Percentiles rank a stretch among this genome's conserved stretches.
Evolutionary conservation across 2,113 vertebrate genomes (phyloP).

Genomic region (Arothron firmamentum): DNA sequence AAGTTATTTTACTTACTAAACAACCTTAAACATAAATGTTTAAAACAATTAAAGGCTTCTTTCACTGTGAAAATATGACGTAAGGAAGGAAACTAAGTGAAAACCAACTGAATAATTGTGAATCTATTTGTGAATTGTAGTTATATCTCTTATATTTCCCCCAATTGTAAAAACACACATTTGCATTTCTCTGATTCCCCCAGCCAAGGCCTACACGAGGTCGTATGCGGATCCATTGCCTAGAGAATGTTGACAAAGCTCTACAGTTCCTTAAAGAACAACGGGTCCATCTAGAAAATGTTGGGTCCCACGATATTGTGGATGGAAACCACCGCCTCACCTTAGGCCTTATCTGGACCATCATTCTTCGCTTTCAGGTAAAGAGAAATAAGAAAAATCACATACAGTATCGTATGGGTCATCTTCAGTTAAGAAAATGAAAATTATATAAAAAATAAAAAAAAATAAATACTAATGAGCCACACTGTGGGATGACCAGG

Average conservation of each 20-base stretch:
- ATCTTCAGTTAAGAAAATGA: too few species aligned
- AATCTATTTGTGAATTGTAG: too few species aligned
- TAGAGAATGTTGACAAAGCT: conserved; percentile 95
- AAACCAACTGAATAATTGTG: too few species aligned
- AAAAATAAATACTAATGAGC: too few species aligned
- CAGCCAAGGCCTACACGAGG: conserved; percentile 89
- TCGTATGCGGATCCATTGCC: conserved; percentile 93
- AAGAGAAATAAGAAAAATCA: neutral
- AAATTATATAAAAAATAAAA: too few species aligned
- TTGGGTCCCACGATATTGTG: conserved; percentile 94
- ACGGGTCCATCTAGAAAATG: conserved; percentile 92
- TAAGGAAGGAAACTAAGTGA: too few species aligned
- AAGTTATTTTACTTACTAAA: too few species aligned
- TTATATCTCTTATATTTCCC: too few species aligned
- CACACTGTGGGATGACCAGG: neutral
- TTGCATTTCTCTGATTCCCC: neutral
- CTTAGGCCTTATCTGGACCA: conserved; percentile 92
- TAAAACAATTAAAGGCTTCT: too few species aligned
- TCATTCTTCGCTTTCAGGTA: conserved; percentile 96
- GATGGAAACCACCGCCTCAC: conserved; percentile 93
- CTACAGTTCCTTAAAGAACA: conserved; percentile 97
- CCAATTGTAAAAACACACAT: too few species aligned
- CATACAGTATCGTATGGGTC: neutral
- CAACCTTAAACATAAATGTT: too few species aligned
- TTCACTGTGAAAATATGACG: too few species aligned